These are phyloP conservation scores for Zaprionus inermis DNA, from an alignment of 1,140 invertebrate genomes.

Conservation along the genomic window DNA sequence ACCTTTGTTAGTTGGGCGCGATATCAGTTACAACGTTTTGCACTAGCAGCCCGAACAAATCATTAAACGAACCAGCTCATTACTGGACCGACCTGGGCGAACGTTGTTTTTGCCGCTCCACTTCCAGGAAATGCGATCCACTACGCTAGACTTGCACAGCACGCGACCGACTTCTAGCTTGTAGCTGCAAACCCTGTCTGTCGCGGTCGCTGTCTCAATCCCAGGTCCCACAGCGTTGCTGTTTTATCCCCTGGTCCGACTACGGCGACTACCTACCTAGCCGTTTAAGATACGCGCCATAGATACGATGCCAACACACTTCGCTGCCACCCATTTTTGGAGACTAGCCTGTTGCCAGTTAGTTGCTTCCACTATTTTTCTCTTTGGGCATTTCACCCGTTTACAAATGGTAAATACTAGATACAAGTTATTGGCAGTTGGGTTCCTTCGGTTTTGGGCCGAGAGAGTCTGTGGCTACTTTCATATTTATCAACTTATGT, in stretches of 20 bases:
- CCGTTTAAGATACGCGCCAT: conserved; percentile 52
- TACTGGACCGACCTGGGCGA: conserved; percentile 28
- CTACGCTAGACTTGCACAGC: conserved; percentile 3
- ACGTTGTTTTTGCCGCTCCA: neutral
- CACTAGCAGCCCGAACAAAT: conserved; percentile 61
- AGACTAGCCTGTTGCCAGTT: conserved; percentile 46
- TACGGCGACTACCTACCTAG: conserved; percentile 10
- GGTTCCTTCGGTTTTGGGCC: conserved; percentile 40
- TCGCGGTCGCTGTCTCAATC: conserved; percentile 3
- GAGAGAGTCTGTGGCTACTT: conserved; percentile 44
- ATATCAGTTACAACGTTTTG: conserved; percentile 49
- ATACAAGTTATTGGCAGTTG: conserved; percentile 65
- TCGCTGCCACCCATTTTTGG: conserved; percentile 59
- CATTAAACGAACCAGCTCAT: conserved; percentile 50
- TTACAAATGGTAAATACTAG: conserved; percentile 62
- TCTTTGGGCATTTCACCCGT: conserved; percentile 55
- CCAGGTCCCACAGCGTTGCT: conserved; percentile 10
- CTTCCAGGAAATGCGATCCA: conserved; percentile 28
- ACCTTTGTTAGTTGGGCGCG: conserved; percentile 27
- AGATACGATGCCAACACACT: conserved; percentile 59
- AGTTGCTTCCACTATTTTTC: conserved; percentile 30
- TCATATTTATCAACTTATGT: conserved; percentile 63
- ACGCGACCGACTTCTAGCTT: conserved; percentile 17
- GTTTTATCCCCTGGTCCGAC: conserved; percentile 35
- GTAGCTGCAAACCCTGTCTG: neutral